A percentile compares a stretch with the other conserved stretches of the same genome.
phyloP scores from a whole-genome alignment of 2,113 vertebrate genomes.

The Apaloderma vittatum region DNA sequence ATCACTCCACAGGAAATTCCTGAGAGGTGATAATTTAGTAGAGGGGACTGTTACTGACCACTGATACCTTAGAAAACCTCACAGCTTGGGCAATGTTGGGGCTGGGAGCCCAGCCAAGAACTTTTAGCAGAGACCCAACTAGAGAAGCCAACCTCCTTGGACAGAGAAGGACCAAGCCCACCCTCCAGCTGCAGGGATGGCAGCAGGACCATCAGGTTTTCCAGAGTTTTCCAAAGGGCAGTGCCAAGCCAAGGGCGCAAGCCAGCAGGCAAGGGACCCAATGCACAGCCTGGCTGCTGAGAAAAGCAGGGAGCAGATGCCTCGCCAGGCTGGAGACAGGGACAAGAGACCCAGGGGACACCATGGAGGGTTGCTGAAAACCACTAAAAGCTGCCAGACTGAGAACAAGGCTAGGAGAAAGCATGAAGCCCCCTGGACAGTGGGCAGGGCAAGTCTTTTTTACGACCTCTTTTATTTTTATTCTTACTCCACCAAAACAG shows the following conservation, averaged over 20 bases:
- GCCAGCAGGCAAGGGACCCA: fast-evolving
- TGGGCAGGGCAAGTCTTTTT: neutral
- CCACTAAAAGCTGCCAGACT: neutral
- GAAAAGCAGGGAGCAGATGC: neutral
- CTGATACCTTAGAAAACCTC: neutral
- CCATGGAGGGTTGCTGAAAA: neutral
- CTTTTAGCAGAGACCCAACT: neutral
- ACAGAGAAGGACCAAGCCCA: neutral
- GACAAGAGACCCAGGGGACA: neutral
- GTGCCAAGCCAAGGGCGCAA: neutral
- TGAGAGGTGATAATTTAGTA: neutral
- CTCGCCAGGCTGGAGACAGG: neutral
- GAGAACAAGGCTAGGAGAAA: neutral
- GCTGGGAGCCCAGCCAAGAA: neutral
- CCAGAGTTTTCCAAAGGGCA: neutral
- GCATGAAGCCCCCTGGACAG: neutral
- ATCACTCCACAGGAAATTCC: neutral
- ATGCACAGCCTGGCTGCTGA: neutral
- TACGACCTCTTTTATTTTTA: neutral
- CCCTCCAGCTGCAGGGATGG: neutral
- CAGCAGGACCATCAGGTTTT: neutral
- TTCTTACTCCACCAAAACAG: neutral
- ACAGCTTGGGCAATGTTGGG: neutral
- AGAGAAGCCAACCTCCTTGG: neutral
- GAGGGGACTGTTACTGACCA: no score